A percentile compares a stretch with the other conserved stretches of the same genome.
Evolutionary conservation across 2,888 invertebrate species (phyloP).

Genomic region (Clivina fossor): DNA sequence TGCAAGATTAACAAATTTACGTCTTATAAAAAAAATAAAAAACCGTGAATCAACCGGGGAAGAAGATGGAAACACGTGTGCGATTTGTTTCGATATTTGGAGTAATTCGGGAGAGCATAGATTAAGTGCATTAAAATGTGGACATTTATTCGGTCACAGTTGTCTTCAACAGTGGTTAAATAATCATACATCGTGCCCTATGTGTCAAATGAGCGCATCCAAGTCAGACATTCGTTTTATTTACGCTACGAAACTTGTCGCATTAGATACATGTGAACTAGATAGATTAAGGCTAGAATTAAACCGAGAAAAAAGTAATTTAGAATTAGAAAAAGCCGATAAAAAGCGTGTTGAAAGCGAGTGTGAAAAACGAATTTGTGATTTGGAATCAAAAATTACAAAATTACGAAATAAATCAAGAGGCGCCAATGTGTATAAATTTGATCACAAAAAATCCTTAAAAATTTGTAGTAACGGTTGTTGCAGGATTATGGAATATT

Average conservation of each 20-base stretch:
- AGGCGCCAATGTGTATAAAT: no score
- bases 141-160: slow-evolving; percentile 84
- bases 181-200: slow-evolving; percentile 72
- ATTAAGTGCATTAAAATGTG: slow-evolving; percentile 84
- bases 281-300: slow-evolving; percentile 66
- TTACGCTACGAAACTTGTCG: slow-evolving; percentile 75
- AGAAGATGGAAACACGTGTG: slow-evolving; percentile 73
- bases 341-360: no score
- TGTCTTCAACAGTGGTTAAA: slow-evolving; percentile 79
- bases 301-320: slow-evolving; percentile 58
- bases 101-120: slow-evolving; percentile 84
- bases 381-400: no score
- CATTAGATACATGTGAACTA: slow-evolving; percentile 76
- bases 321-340: slow-evolving; percentile 68
- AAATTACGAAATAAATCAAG: no score
- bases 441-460: slow-evolving; percentile 63
- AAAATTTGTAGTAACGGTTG: slow-evolving; percentile 70
- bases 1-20: no score
- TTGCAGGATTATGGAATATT: slow-evolving; percentile 78
- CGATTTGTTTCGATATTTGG: slow-evolving; percentile 89
- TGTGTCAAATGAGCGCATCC: slow-evolving; percentile 77
- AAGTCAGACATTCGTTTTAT: slow-evolving; percentile 73
- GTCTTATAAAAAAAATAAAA: no score
- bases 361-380: no score
- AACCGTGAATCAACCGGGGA: no score